Conservation (phyloP, 2,113 vertebrate species). For the Hippopotamus amphibius region DNA sequence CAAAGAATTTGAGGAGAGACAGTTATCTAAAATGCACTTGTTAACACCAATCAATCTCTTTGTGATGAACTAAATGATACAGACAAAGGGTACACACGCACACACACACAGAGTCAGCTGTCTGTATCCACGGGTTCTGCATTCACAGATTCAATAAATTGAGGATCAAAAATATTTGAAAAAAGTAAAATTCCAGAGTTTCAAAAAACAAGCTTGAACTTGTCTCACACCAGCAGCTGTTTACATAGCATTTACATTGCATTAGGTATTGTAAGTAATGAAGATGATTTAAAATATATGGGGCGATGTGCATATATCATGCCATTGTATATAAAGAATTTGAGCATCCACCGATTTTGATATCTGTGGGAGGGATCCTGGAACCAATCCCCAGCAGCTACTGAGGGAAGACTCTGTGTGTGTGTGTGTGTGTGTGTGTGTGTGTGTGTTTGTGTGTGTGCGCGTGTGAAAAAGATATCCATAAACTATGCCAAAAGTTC, state of each 20-base stretch:
- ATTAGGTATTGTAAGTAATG: background rate
- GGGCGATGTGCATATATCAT: background rate
- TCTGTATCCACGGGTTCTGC: background rate
- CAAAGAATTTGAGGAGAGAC: background rate
- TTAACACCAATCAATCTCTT: background rate
- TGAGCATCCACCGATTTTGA: background rate
- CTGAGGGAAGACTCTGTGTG: background rate
- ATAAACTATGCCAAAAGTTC: constrained; percentile 67
- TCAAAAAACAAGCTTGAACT: background rate
- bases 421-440: background rate
- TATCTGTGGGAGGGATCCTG: background rate
- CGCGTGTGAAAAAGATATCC: constrained; percentile 47
- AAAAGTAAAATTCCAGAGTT: background rate
- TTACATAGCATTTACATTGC: background rate
- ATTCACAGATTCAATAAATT: background rate
- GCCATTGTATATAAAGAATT: background rate
- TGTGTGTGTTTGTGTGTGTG: background rate
- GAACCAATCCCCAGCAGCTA: background rate
- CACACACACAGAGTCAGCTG: constrained; percentile 44
- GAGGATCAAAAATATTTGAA: background rate
- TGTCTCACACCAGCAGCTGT: background rate
- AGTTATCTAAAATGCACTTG: constrained; percentile 15
- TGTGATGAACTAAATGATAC: background rate
- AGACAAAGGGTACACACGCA: background rate
- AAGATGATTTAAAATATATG: background rate